Base-by-base conservation (phyloP, 2,797 vertebrate species). In the Podarcis lilfordi region DNA sequence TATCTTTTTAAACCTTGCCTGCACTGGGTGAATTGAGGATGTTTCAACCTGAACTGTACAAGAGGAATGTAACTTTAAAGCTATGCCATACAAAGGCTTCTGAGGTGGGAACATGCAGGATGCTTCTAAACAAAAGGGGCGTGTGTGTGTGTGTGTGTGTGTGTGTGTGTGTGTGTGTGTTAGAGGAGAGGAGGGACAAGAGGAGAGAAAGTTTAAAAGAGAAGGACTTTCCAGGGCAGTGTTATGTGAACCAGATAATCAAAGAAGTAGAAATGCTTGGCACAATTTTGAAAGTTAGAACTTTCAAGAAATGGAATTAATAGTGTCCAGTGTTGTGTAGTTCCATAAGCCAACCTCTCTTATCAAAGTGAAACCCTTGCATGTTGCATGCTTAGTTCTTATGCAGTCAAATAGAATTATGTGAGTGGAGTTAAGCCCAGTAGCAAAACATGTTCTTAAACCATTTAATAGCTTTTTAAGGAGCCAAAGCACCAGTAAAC, bases 111-210 rank as follows among this genome's bases (percentile, higher is more conserved):
- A 13, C 29, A 25, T 25, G 10, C 35, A 79, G 75, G 27, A 21
- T 17, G 17, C 27, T 9, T 87, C 15, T 37, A 35, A 35, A 8
- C 35, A 74, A 32, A 50, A 50, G 50, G 15, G 15, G 15, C 32
- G 32, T 32, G 32, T 32, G 32, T 32, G 37, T 40, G 37, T 40
- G 37, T 40, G 37, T 40, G 37, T 40, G 37, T 40, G 40, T 40
- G 40, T 40, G 40, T 40, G 37, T 40, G 37, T 40, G 37, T 35
- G 11, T 35, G 13, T 37, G 15, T 35, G 32, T 35, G 15, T 45
- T 45, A 45, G 17, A 76, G 83, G 89, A 81, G 76, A 76, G 85
- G 80, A 84, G 5, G 29, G 75, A 91, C 19, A 9, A 21, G n/a
- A 3, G 23, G 61, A 17, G 2, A 82, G 55, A 76, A 82, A 40